phyloP scores from a whole-genome alignment of 1,140 invertebrate species.

The Octopus bimaculoides region DNA sequence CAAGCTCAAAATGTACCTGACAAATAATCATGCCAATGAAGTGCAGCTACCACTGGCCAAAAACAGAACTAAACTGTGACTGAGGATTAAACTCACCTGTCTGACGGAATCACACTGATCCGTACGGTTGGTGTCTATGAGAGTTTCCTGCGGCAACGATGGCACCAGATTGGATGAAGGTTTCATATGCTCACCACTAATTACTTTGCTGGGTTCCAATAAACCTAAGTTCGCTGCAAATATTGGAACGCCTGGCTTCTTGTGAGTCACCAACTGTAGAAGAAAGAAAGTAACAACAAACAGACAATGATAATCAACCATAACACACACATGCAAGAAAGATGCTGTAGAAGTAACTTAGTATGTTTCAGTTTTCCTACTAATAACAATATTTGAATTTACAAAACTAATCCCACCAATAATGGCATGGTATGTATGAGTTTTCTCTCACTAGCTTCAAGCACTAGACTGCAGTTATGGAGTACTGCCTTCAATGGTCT shows the following conservation, averaged over 20 bases:
- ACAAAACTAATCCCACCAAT: not conserved
- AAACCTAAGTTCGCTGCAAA: conserved; percentile 45
- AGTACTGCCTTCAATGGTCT: too few relatives aligned
- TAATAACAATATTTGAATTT: not conserved
- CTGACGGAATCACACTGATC: not conserved
- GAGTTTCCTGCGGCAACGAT: not conserved
- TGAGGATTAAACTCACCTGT: not conserved
- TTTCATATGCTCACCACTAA: not conserved
- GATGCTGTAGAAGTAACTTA: not conserved
- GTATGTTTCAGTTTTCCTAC: not conserved
- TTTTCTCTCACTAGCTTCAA: too few relatives aligned
- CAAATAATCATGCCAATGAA: too few relatives aligned
- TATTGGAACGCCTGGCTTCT: conserved; percentile 46
- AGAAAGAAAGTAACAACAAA: not conserved
- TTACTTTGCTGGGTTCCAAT: conserved; percentile 45
- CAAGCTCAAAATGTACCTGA: too few relatives aligned
- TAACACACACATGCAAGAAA: not conserved
- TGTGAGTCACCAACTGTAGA: conserved; percentile 45
- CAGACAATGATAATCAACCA: not conserved
- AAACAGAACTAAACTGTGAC: too few relatives aligned
- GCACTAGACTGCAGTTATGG: too few relatives aligned
- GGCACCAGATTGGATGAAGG: not conserved
- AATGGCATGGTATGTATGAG: too few relatives aligned
- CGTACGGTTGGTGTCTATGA: not conserved
- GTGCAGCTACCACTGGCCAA: too few relatives aligned